Conservation (phyloP, 2,113 vertebrate genomes). For the Calyptomena viridis region DNA sequence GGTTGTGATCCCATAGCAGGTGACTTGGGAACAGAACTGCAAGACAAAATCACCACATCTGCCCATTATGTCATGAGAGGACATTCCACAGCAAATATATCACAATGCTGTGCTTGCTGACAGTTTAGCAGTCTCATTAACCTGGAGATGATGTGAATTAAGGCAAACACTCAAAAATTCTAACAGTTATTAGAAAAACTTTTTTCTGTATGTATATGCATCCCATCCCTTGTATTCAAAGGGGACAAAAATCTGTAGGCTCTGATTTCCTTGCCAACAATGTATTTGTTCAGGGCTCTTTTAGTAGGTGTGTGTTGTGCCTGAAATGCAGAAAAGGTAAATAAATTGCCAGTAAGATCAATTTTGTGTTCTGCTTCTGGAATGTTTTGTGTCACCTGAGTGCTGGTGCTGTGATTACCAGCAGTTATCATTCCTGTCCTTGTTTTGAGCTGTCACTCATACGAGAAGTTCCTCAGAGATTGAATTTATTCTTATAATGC, state of each 20-base stretch:
- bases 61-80: neutral
- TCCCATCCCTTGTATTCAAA: neutral
- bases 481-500: neutral
- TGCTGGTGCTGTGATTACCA: neutral
- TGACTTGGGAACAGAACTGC: neutral
- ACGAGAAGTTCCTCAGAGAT: neutral
- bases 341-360: neutral
- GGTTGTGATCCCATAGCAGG: neutral
- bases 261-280: neutral
- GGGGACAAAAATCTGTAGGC: neutral
- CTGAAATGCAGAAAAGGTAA: neutral
- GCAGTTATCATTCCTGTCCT: neutral
- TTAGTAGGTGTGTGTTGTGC: neutral
- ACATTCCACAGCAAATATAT: neutral
- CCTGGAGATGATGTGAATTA: neutral
- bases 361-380: neutral
- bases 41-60: neutral
- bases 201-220: neutral
- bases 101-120: neutral
- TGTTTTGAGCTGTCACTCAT: neutral
- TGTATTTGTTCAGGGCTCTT: neutral
- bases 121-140: neutral
- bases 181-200: neutral
- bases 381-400: neutral
- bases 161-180: neutral